Conservation (phyloP, 2,797 vertebrate species). For the Scolopax bukidnonensis region DNA sequence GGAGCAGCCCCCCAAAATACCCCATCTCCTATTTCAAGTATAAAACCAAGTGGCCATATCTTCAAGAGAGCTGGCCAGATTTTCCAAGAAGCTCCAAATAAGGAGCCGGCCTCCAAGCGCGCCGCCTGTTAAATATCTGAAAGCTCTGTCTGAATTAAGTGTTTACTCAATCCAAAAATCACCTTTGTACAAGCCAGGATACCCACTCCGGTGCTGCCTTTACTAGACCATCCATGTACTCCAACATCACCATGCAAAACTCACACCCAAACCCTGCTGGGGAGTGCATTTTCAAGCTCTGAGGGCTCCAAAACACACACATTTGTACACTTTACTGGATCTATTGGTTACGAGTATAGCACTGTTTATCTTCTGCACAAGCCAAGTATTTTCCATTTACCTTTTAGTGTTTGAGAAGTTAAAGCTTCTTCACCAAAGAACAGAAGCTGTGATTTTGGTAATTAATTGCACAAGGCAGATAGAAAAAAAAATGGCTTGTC, state of each 20-base stretch:
- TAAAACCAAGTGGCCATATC: background rate
- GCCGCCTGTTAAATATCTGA: background rate
- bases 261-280: background rate
- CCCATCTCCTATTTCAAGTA: background rate
- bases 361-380: background rate
- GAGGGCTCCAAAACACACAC: background rate
- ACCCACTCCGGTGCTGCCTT: background rate
- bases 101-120: background rate
- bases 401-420: background rate
- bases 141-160: background rate
- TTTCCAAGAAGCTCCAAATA: background rate
- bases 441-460: background rate
- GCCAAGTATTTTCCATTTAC: background rate
- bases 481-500: background rate
- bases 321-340: background rate
- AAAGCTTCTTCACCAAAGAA: background rate
- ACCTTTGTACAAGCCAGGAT: background rate
- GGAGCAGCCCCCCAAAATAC: accelerated
- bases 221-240: accelerated
- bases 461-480: background rate
- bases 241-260: background rate
- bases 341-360: too few species aligned
- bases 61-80: background rate
- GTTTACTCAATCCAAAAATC: background rate
- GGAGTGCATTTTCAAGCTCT: background rate